Evolutionary conservation across 2,113 vertebrate species (phyloP).

Genomic region (Arenaria interpres): DNA sequence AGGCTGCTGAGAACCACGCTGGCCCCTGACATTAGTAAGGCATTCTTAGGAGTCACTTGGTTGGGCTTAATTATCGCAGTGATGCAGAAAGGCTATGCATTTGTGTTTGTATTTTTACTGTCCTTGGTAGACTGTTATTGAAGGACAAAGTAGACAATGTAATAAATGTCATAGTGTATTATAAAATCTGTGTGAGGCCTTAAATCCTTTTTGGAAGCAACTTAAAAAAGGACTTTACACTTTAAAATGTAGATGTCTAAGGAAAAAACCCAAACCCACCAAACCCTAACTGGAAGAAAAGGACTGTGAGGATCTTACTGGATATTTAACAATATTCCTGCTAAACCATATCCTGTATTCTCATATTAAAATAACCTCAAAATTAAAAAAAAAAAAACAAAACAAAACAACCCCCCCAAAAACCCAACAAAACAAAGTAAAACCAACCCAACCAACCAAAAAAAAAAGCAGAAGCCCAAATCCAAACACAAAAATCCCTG

Average conservation of each 20-base stretch:
- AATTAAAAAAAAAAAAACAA: background rate
- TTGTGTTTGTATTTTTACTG: background rate
- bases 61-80: slow-evolving; percentile 22
- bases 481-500: background rate
- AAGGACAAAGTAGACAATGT: background rate
- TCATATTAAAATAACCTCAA: background rate
- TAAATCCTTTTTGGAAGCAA: background rate
- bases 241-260: background rate
- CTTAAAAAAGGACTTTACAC: background rate
- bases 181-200: background rate
- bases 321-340: background rate
- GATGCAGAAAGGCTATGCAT: background rate
- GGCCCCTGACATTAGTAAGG: background rate
- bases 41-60: background rate
- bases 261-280: background rate
- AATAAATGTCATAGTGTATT: background rate
- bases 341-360: background rate
- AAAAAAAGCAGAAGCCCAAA: background rate
- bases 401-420: too few species aligned
- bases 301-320: background rate
- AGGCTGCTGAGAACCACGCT: background rate
- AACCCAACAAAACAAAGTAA: background rate
- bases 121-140: background rate
- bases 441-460: too few species aligned
- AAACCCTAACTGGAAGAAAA: background rate